These are phyloP conservation scores for Pelvicachromis taeniatus DNA, from an alignment of 2,113 vertebrate genomes.

Conservation along the genomic window DNA sequence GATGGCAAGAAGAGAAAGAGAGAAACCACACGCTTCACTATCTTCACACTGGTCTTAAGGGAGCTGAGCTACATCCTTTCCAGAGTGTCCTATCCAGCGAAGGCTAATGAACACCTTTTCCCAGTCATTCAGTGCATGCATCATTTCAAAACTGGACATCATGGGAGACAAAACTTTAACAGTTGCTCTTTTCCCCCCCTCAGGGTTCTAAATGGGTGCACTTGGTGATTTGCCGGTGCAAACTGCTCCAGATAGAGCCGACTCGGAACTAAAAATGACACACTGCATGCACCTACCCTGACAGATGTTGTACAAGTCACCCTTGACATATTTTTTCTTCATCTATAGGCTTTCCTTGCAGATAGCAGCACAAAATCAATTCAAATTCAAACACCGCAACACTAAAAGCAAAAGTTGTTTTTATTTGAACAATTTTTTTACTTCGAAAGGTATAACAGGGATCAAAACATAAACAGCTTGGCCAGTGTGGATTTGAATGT, in stretches of 20 bases:
- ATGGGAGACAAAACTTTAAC: slow-evolving; percentile 16
- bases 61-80: slow-evolving; percentile 46
- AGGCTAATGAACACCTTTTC: slow-evolving; percentile 39
- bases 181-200: neutral
- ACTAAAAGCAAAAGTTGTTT: neutral
- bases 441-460: neutral
- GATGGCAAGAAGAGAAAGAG: neutral
- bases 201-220: slow-evolving; percentile 16
- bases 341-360: neutral
- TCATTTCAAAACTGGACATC: slow-evolving; percentile 34
- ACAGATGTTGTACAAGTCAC: neutral
- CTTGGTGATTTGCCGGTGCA: slow-evolving; percentile 11
- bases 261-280: slow-evolving; percentile 19
- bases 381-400: neutral
- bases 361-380: neutral
- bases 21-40: neutral
- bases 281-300: neutral
- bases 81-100: neutral
- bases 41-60: slow-evolving; percentile 20
- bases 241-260: slow-evolving; percentile 24
- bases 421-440: neutral
- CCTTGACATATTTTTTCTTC: neutral
- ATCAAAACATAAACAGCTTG: neutral
- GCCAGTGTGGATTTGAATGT: neutral
- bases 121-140: neutral